Evolutionary conservation across 2,888 invertebrate species (phyloP), one percentile per base, ranked within the genome.

Genomic region (Rhynchonema sp.): DNA sequence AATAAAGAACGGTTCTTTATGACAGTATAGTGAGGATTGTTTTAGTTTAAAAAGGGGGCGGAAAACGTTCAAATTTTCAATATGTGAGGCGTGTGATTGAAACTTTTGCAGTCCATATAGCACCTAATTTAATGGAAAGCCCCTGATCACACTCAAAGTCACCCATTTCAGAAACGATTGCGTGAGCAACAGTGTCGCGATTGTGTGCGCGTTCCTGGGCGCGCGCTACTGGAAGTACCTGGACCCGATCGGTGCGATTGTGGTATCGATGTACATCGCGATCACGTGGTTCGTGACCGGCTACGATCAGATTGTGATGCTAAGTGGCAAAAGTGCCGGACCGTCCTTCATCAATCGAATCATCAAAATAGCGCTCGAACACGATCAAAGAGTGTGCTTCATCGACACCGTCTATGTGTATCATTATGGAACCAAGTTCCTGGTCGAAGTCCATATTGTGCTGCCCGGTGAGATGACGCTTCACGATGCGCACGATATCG

Each of bases 391-490:
- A 6, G 70, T 72, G 56, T 62, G 65, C 17, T 67, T 65, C 60
- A 67, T 78, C 28, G 78, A 78, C 67, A 78, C 77, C 0, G 76
- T 78, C 25, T 70, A 76, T 55, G 78, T 77, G 2, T 79, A 77
- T 64, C 78, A 78, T 66, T 77, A 74, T 62, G 78, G 78, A 17
- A 72, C 70, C 59, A 75, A 75, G 62, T 77, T 74, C 64, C 60
- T 69, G 22, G 68, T 76, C 1, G 77, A 77, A 64, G 54, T 54
- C 27, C 54, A 75, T 65, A 74, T 78, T 62, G 76, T 78, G 1
- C 66, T 78, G 59, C 74, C 75, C 26, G 72, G 73, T 61, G 68
- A 73, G 56, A 76, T 78, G 75, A 66, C 68, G 1, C 65, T 78
- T 30, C 65, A 67, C 22, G 71, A 74, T 62, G 73, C 77, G 0